Base-by-base conservation (phyloP, 1,140 invertebrate genomes). In the Aphaenogaster floridana region DNA sequence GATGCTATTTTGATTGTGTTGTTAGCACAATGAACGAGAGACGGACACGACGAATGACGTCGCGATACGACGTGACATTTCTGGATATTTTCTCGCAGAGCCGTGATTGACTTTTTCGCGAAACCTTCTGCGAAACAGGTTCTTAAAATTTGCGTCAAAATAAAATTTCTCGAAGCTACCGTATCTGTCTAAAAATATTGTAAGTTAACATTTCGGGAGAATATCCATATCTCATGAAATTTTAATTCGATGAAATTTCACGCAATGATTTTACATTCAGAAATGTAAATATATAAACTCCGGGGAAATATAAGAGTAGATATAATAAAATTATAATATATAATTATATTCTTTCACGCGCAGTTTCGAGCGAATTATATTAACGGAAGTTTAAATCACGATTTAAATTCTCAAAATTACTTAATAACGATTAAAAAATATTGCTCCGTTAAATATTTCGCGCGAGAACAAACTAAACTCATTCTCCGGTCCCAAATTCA, bases 1-100 rank as follows among this genome's bases (percentile, higher is more conserved):
- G 69, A 86, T 69, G 69, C 79, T 87, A 90, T 90, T 90, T 90
- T 90, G 84, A 90, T 90, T 90, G 88, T 89, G 77, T 89, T 79
- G 54, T 90, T 90, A 90, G 63, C 86, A 81, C 76, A 90, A 90
- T 90, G 71, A 90, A 90, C 74, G 86, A 84, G 77, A 79, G 59
- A 79, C 89, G 66, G 78, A 57, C 64, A 45, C 45, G 50, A 6
- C n/a, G 74, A 42, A 6, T 61, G 42, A 69, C 64, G 36, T 54
- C 78, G 78, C 48, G 48, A 81, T 57, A 17, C 64, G 34, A 69
- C 13, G n/a, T 71, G 64, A 81, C 64, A 81, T 57, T 71, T 71
- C 64, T 81, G 36, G 11, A 13, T 68, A 48, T 28, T 28, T 28
- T 28, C 28, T 69, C 63, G 36, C 50, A 28, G 9, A 79, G 61